phyloP scores from a whole-genome alignment of 2,888 invertebrate genomes.

The Brachyopa scutellaris region DNA sequence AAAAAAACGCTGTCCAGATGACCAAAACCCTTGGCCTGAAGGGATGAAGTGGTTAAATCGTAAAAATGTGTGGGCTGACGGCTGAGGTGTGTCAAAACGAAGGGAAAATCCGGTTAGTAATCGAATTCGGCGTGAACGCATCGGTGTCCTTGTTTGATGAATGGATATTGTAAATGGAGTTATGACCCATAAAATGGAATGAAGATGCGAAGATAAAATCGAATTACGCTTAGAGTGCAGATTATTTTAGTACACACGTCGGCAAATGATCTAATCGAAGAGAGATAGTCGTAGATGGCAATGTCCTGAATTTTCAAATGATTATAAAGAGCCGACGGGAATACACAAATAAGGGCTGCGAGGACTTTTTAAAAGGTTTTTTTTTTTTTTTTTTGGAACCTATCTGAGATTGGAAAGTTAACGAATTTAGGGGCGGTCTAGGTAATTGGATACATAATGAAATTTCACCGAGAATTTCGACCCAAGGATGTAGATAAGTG shows the following conservation, averaged over 20 bases:
- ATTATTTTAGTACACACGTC: conserved; percentile 18
- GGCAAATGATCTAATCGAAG: too few species aligned
- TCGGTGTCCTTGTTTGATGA: conserved; percentile 56
- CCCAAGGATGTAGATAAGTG: too few species aligned
- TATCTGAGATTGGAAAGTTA: too few species aligned
- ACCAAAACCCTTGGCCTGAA: neutral
- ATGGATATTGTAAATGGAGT: conserved; percentile 53
- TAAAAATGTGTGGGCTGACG: conserved; percentile 46
- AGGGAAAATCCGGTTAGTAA: conserved; percentile 32
- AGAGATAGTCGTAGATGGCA: too few species aligned
- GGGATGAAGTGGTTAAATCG: conserved; percentile 48
- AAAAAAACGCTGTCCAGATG: conserved; percentile 18
- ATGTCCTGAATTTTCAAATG: too few species aligned
- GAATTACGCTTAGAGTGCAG: conserved; percentile 6
- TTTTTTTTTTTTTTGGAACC: too few species aligned
- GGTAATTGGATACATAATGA: too few species aligned
- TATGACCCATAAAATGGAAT: conserved; percentile 61
- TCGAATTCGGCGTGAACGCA: conserved; percentile 52
- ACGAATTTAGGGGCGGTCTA: too few species aligned
- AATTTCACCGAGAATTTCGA: too few species aligned
- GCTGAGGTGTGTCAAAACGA: conserved; percentile 13
- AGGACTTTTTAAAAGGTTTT: too few species aligned
- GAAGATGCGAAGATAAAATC: conserved; percentile 8
- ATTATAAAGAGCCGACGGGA: too few species aligned
- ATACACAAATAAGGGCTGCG: too few species aligned